Conservation (phyloP, 2,888 invertebrate genomes). For the Acanthosepion lycidas region DNA sequence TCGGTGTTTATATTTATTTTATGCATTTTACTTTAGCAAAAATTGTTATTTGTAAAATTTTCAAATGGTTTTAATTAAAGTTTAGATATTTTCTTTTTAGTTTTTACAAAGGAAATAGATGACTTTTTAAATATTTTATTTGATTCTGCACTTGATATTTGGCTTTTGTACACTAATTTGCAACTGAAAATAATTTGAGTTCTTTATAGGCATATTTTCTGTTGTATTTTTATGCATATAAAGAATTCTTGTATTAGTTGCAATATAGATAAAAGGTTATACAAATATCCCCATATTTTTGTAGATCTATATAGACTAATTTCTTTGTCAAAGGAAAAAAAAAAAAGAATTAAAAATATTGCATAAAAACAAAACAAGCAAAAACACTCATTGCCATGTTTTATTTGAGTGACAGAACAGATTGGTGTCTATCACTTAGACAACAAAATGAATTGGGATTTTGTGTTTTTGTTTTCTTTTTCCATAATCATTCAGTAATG, state of each 20-base stretch:
- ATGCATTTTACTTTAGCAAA: no score
- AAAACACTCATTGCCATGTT: neutral
- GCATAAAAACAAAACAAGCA: neutral
- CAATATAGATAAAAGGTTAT: neutral
- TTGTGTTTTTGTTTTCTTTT: neutral
- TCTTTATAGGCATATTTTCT: no score
- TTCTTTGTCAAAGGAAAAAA: neutral
- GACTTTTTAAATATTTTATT: no score
- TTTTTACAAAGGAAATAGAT: no score
- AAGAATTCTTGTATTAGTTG: neutral
- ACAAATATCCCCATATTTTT: neutral
- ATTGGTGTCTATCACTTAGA: neutral
- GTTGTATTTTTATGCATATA: no score
- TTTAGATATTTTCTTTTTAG: no score
- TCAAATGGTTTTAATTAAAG: no score
- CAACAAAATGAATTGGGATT: neutral
- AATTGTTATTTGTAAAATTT: no score
- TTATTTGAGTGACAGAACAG: neutral
- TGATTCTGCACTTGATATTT: no score
- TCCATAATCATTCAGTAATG: slow-evolving; percentile 34
- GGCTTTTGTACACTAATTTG: no score
- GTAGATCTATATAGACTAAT: neutral
- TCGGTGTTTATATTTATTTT: no score
- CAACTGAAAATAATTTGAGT: no score
- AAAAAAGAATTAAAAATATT: neutral